Evolutionary conservation across 2,797 vertebrate species (phyloP).

Genomic region (Xiphophorus birchmanni): DNA sequence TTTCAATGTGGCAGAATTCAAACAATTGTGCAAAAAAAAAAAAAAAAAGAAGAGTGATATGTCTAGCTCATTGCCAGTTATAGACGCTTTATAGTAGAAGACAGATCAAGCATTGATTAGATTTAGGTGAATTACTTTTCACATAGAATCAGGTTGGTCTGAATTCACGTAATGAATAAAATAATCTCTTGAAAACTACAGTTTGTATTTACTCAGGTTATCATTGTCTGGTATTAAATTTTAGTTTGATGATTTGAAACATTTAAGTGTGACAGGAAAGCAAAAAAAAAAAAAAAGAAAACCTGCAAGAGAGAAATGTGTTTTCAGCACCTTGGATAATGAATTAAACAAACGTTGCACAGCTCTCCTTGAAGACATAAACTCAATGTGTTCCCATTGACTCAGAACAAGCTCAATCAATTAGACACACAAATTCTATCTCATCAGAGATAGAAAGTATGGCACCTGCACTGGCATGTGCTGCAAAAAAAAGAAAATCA

Average conservation of each 20-base stretch:
- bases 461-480: neutral
- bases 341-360: conserved; percentile 1
- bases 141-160: neutral
- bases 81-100: neutral
- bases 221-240: neutral
- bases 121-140: neutral
- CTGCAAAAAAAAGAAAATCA: neutral
- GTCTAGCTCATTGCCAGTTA: neutral
- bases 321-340: neutral
- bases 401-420: conserved; percentile 9
- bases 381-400: neutral
- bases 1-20: neutral
- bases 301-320: neutral
- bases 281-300: neutral
- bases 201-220: neutral
- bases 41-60: neutral
- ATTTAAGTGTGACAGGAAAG: neutral
- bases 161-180: neutral
- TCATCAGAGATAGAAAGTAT: conserved; percentile 13
- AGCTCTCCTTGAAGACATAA: neutral
- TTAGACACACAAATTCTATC: conserved; percentile 4
- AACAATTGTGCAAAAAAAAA: neutral
- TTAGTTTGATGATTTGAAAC: neutral
- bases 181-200: neutral
- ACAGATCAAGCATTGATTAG: neutral